A percentile compares a stretch with the other conserved stretches of the same genome.
Conservation (phyloP, 2,113 vertebrate genomes). For the Thalassoma bifasciatum region DNA sequence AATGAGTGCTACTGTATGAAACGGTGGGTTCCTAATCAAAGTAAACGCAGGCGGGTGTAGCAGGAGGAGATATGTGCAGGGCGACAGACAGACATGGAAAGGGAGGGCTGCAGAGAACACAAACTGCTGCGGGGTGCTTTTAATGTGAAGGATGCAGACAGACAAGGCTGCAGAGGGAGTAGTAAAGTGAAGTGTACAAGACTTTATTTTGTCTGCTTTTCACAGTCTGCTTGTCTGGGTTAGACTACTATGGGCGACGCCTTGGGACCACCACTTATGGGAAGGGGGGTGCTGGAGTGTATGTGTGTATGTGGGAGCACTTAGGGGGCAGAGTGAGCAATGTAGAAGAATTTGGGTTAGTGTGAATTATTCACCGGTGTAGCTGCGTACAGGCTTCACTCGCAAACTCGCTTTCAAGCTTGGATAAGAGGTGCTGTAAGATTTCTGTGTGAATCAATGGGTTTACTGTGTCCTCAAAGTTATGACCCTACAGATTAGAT, state of each 20-base stretch:
- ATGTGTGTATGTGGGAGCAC: conserved; percentile 46
- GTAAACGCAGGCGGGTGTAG: conserved; percentile 24
- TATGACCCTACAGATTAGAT: conserved; percentile 53
- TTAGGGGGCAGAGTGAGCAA: conserved; percentile 56
- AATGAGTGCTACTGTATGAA: conserved; percentile 28
- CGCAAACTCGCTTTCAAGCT: no score
- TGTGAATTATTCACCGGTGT: conserved; percentile 77
- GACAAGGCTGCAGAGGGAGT: conserved; percentile 70
- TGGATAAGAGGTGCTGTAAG: conserved; percentile 21
- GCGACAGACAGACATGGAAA: conserved; percentile 28
- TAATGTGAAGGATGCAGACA: conserved; percentile 75
- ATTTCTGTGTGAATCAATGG: conserved; percentile 29
- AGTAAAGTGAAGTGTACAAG: conserved; percentile 74
- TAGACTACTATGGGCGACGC: conserved; percentile 68
- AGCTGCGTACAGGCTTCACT: conserved; percentile 36
- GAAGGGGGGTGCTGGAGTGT: conserved; percentile 16
- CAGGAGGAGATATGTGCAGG: conserved; percentile 29
- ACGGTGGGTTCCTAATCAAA: conserved; percentile 48
- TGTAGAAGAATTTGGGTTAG: conserved; percentile 76
- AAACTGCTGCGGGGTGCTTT: conserved; percentile 67
- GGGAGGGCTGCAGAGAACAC: conserved; percentile 49
- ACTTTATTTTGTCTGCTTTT: conserved; percentile 80
- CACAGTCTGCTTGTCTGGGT: conserved; percentile 79
- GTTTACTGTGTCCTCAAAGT: conserved; percentile 45
- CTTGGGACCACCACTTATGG: conserved; percentile 73